Evolutionary conservation across 2,888 invertebrate species (phyloP), one percentile per base, ranked within the genome.

Genomic region (Bombylius major): DNA sequence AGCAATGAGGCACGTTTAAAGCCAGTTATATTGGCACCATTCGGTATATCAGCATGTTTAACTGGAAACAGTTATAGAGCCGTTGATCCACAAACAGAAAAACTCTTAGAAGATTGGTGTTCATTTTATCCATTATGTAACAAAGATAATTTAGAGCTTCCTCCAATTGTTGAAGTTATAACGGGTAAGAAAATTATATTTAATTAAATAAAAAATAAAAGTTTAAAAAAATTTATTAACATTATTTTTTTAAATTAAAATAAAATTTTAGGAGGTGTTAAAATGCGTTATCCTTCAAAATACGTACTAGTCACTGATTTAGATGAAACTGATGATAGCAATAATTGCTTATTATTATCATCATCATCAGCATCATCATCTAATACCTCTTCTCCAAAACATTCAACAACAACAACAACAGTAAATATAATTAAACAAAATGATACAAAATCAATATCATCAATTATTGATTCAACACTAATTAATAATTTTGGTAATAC

Each of bases 211-310:
- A 23, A 23, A 23, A 23, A 23, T 23, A 23, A 23, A 23, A 23
- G 3, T 3, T 23, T 23, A 23, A 23, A 23, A 23, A 2, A 23
- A 23, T 23, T 23, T 23, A 23, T 23, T 12, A 39, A 31, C n/a
- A 36, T 8, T 32, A 48, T 42, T 11, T 50, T 23, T 50, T 47
- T 51, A n/a, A 44, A 48, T 23, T n/a, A n/a, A n/a, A n/a, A n/a
- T n/a, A n/a, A 44, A 64, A 71, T 82, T 62, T 79, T 83, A 72
- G 93, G 91, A 67, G 94, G 93, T 52, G 87, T 91, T 60, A 86
- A 91, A 71, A 91, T 98, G 91, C 85, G 90, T 62, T 98, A 98
- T 78, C 98, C 98, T 51, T 84, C 90, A 59, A 89, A 90, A 75
- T 98, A 94, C 77, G 93, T 94, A 67, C 82, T 96, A 71, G 84